phyloP scores from a whole-genome alignment of 2,888 invertebrate genomes.

The Andrena dorsata region DNA sequence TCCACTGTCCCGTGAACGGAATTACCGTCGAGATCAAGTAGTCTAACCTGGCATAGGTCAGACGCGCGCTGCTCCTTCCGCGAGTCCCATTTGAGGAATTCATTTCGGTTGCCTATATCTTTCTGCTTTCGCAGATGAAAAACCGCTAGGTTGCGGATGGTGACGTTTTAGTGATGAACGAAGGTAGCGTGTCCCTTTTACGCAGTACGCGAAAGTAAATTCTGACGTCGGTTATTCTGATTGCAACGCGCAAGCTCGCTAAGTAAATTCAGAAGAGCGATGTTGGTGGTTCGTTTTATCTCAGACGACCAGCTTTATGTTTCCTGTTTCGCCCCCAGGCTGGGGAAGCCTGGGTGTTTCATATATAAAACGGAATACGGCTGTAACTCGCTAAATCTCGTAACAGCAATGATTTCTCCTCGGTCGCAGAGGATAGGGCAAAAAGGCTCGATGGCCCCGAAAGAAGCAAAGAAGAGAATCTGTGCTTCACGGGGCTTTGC shows the following conservation, averaged over 20 bases:
- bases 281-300: slow-evolving; percentile 6
- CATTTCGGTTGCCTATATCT: slow-evolving; percentile 30
- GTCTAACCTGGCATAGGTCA: slow-evolving; percentile 10
- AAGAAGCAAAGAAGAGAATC: slow-evolving; percentile 10
- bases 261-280: background rate
- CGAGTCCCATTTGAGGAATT: slow-evolving; percentile 40
- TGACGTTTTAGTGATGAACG: slow-evolving; percentile 7
- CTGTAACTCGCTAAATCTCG: slow-evolving; percentile 20
- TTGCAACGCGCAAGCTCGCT: background rate
- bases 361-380: background rate
- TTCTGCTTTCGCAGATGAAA: slow-evolving; percentile 39
- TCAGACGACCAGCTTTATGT: background rate
- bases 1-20: background rate
- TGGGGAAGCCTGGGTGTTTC: slow-evolving; percentile 18
- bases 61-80: background rate
- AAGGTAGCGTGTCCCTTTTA: background rate
- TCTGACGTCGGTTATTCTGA: background rate
- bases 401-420: slow-evolving; percentile 17
- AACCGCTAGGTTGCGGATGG: background rate
- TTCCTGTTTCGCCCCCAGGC: background rate
- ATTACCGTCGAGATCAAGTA: slow-evolving; percentile 26
- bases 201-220: background rate
- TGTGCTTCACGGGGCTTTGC: slow-evolving; percentile 4
- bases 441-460: background rate
- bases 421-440: background rate